These are phyloP conservation scores for Turritopsis rubra DNA, from an alignment of 30 jellyfish, hydroid and myxozoan genomes.

Conservation along the genomic window DNA sequence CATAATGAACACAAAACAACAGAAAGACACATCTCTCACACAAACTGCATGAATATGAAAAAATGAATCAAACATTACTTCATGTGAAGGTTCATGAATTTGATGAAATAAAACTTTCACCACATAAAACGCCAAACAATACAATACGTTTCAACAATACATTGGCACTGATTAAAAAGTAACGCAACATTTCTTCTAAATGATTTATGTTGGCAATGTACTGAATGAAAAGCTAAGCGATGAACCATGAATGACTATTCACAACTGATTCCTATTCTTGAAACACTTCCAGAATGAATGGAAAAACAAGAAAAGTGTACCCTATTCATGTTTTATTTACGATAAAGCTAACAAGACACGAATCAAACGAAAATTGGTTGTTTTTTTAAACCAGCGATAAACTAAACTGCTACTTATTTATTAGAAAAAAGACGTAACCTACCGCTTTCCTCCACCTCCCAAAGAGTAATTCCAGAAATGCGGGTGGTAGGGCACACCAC, in stretches of 20 bases:
- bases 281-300: background rate
- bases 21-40: too few species aligned
- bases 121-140: background rate
- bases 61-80: too few species aligned
- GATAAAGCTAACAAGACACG: background rate
- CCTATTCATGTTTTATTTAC: background rate
- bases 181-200: background rate
- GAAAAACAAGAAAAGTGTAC: background rate
- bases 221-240: background rate
- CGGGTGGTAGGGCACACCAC: constrained; percentile 10
- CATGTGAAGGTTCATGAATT: too few species aligned
- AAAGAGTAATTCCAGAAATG: constrained; percentile 20
- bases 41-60: too few species aligned
- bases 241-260: background rate
- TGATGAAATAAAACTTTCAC: background rate
- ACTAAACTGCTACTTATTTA: too few species aligned
- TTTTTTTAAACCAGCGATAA: too few species aligned
- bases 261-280: background rate
- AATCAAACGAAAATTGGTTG: too few species aligned
- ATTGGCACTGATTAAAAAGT: background rate
- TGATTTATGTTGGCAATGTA: background rate
- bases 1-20: too few species aligned
- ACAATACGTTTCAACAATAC: background rate
- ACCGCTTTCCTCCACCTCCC: constrained; percentile 17
- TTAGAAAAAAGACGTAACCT: background rate